Evolutionary conservation across 2,888 invertebrate species (phyloP), one percentile per base, ranked within the genome.

Genomic region (Epistrophe grossulariae): DNA sequence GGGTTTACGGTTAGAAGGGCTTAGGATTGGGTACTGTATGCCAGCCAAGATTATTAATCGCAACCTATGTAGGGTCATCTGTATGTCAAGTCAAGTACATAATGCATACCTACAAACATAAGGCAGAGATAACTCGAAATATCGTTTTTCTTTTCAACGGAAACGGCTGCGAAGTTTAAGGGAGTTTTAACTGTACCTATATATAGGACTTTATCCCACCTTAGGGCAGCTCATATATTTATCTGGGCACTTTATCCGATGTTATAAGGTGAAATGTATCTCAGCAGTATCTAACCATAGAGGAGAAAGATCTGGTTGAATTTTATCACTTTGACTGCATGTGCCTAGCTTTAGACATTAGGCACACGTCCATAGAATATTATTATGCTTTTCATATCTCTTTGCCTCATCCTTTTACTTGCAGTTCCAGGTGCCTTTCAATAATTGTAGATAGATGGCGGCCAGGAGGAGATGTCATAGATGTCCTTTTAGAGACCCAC

Each of bases 371-470:
- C 84, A 81, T 80, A 60, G 64, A 40, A 71, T 24, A 80, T 85
- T 81, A 81, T 81, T 78, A 81, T 78, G 81, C 85, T 81, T 85
- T 81, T 81, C 84, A 78, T 85, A 85, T 81, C 80, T 81, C 80
- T 73, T 17, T 31, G 28, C 17, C 17, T 45, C 78, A 66, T 76
- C 57, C 79, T 50, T 68, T 68, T 2, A 68, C 38, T 57, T 43
- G 50, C 45, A 52, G 68, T 62, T 43, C 59, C 48, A 52, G 68
- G 73, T 38, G 57, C 57, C 55, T 38, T 52, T 60, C 73, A 64
- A 66, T 35, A 35, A 35, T 57, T 71, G 31, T 43, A 77, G 81
- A 79, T 76, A 73, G 77, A 78, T 73, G 77, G 76, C 40, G 68
- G 70, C 66, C 70, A 81, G 62, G 60, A 78, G 70, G 60, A 81